phyloP scores from a whole-genome alignment of 2,888 invertebrate genomes.

The Lycaena phlaeas region DNA sequence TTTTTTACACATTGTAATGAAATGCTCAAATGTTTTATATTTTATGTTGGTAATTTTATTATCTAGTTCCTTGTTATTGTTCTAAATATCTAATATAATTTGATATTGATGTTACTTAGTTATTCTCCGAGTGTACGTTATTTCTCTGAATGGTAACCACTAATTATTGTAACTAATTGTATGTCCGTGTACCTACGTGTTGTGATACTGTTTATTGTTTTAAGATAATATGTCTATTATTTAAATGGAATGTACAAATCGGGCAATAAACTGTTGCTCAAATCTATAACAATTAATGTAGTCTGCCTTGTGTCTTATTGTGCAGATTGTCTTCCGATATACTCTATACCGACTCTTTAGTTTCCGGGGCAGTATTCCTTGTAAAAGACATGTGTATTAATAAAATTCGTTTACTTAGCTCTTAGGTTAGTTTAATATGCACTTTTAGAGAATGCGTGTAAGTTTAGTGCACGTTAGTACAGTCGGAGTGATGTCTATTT shows the following conservation, averaged over 20 bases:
- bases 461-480: conserved; percentile 29
- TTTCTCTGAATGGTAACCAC: conserved; percentile 36
- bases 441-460: conserved; percentile 30
- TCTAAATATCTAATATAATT: conserved; percentile 41
- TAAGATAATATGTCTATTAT: conserved; percentile 42
- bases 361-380: conserved; percentile 65
- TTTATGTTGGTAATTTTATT: conserved; percentile 66
- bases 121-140: conserved; percentile 43
- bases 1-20: conserved; percentile 62
- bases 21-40: conserved; percentile 66
- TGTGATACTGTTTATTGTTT: conserved; percentile 60
- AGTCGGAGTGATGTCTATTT: conserved; percentile 20
- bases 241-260: conserved; percentile 45
- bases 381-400: conserved; percentile 64
- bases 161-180: conserved; percentile 29
- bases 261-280: conserved; percentile 58
- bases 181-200: conserved; percentile 58
- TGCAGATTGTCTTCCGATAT: conserved; percentile 56
- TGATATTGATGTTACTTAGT: conserved; percentile 40
- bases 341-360: conserved; percentile 34
- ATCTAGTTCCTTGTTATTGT: conserved; percentile 56
- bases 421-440: conserved; percentile 32
- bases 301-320: conserved; percentile 30
- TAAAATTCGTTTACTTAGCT: conserved; percentile 37
- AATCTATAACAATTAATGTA: conserved; percentile 27